Base-by-base conservation (phyloP, 2,797 vertebrate genomes). In the Taeniopygia guttata region DNA sequence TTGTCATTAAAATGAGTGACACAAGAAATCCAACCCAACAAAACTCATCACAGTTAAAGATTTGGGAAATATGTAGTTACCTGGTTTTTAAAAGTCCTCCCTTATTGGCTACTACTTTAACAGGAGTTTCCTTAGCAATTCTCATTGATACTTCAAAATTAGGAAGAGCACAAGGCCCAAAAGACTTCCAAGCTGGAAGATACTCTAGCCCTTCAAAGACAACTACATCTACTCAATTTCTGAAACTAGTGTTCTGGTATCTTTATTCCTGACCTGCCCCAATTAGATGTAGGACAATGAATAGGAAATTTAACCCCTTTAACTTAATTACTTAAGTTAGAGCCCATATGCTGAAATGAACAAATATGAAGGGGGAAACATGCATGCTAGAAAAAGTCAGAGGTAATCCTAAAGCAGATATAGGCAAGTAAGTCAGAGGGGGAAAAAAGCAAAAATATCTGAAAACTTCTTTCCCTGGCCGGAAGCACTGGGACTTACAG, bases 1-100 rank as follows among this genome's bases (percentile, higher is more conserved):
- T 79, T 88, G 60, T 70, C 92, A 94, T 94, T 95, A 94, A 93
- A 95, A 88, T 13, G 52, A 86, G 80, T 58, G 84, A 93, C 83
- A 89, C 29, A 49, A 87, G 54, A 93, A 70, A 74, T 34, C 30
- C 62, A 62, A 52, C 38, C 52, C 49, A 67, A 59, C 30, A 84
- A 86, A 51, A 11, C 62, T 56, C 60, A 84, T 11, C 27, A 40
- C 4, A 46, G 46, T 2, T 82, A 62, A 75, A 56, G 23, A 42
- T 92, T 58, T 1, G 3, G 23, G 23, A 78, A 29, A 83, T 88
- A 55, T 2, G 3, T 18, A 91, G 69, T 43, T 59, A 76, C 15
- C 30, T 54, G 58, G 13, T 52, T 76, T 76, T 55, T 91, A 84
- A 87, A 94, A 76, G 23, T 90, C 56, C 32, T 92, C 67, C 36